Evolutionary conservation across 2,113 vertebrate genomes (phyloP).

Genomic region (Cyphomyrus plagiostoma): DNA sequence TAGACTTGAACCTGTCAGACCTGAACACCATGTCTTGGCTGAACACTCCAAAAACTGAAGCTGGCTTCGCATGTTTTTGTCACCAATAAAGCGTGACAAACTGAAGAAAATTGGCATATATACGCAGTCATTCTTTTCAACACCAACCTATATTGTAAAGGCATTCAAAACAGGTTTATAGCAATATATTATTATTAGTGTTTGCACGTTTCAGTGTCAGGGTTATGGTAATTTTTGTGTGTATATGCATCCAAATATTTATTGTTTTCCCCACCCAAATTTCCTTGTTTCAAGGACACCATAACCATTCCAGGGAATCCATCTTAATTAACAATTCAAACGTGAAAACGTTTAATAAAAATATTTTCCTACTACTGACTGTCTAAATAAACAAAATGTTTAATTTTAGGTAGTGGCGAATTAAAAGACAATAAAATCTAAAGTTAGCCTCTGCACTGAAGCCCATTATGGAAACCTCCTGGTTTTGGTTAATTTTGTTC

Average conservation of each 20-base stretch:
- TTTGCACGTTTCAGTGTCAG: neutral
- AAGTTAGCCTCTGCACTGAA: neutral
- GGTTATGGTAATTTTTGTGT: neutral
- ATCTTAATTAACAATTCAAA: neutral
- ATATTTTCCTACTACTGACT: neutral
- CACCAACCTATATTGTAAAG: neutral
- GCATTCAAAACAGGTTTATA: neutral
- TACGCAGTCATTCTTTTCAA: neutral
- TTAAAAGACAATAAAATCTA: conserved; percentile 8
- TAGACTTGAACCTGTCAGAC: conserved; percentile 40
- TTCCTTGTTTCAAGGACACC: neutral
- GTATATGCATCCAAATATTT: neutral
- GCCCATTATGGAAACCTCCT: neutral
- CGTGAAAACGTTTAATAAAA: neutral
- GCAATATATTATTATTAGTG: neutral
- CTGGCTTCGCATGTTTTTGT: too few species aligned
- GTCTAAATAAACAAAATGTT: neutral
- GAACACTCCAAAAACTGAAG: too few species aligned
- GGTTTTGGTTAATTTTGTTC: neutral
- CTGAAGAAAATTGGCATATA: neutral
- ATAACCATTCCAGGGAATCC: neutral
- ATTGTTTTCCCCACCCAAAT: neutral
- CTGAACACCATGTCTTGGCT: neutral
- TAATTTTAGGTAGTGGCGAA: conserved; percentile 6
- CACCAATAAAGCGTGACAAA: neutral